Evolutionary conservation across 2,888 invertebrate species (phyloP).

Genomic region (Tenodera sinensis): DNA sequence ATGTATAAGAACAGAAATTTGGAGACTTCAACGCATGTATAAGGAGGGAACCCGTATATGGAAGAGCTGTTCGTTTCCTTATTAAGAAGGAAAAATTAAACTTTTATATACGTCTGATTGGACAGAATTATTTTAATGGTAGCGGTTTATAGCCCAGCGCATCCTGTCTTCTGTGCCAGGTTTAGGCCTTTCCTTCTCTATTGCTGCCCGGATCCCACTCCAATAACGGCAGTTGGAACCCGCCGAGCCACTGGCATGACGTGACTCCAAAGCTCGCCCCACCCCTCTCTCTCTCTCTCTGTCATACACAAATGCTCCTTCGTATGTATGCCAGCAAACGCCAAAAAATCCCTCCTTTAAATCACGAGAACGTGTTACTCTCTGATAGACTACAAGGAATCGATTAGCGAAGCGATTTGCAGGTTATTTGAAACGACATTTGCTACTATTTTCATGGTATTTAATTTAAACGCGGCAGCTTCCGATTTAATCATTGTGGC

Average conservation of each 20-base stretch:
- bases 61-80: not conserved
- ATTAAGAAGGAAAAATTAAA: not conserved
- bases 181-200: not conserved
- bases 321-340: not conserved
- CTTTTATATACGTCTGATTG: not conserved
- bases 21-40: not conserved
- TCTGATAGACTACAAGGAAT: not conserved
- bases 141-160: not conserved
- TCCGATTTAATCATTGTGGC: not conserved
- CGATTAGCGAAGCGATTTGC: not conserved
- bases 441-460: not conserved
- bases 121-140: not conserved
- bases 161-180: not conserved
- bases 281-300: not conserved
- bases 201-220: not conserved
- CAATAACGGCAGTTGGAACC: not conserved
- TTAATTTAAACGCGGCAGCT: not conserved
- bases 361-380: not conserved
- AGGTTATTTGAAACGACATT: not conserved
- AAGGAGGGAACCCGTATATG: not conserved
- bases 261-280: not conserved
- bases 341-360: not conserved
- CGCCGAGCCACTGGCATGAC: not conserved
- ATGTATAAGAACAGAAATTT: not conserved
- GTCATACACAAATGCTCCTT: not conserved